Evolutionary conservation across 2,888 invertebrate genomes (phyloP).

Genomic region (Drosophila phalerata): DNA sequence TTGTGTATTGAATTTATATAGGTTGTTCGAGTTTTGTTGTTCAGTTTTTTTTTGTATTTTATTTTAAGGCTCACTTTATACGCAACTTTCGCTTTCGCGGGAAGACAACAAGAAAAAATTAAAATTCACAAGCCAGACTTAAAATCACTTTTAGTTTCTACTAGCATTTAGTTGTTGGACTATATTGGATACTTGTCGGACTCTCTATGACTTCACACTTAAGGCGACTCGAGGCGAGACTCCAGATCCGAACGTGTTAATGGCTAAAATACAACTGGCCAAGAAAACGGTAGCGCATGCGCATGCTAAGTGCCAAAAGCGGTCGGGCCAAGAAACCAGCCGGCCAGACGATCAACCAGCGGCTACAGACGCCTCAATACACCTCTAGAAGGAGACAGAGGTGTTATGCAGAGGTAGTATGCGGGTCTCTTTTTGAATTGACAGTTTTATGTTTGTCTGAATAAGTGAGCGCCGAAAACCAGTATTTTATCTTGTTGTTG

Average conservation of each 20-base stretch:
- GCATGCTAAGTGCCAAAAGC: conserved; percentile 68
- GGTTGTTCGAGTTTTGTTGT: conserved; percentile 4
- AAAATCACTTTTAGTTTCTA: conserved; percentile 65
- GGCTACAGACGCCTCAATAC: conserved; percentile 24
- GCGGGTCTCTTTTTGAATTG: conserved; percentile 46
- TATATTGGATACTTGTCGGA: conserved; percentile 28
- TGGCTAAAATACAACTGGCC: conserved; percentile 83
- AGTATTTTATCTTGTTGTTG: conserved; percentile 59
- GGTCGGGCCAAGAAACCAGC: conserved; percentile 31
- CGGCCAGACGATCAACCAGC: conserved; percentile 23
- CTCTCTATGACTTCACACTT: conserved; percentile 53
- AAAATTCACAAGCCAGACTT: conserved; percentile 12
- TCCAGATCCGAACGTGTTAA: conserved; percentile 83
- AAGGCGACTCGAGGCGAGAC: conserved; percentile 63
- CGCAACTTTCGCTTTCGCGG: conserved; percentile 75
- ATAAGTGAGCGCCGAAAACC: conserved; percentile 53
- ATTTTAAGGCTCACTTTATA: conserved; percentile 48
- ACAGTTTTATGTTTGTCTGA: conserved; percentile 57
- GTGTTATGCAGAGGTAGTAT: conserved; percentile 5
- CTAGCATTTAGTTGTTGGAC: conserved; percentile 24
- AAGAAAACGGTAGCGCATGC: conserved; percentile 80
- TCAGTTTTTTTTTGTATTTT: conserved; percentile 19
- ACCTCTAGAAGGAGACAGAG: conserved; percentile 4
- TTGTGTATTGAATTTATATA: conserved; percentile 27
- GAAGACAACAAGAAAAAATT: conserved; percentile 23